Base-by-base conservation (phyloP, 2,888 invertebrate genomes). In the Stegophylla sp. region DNA sequence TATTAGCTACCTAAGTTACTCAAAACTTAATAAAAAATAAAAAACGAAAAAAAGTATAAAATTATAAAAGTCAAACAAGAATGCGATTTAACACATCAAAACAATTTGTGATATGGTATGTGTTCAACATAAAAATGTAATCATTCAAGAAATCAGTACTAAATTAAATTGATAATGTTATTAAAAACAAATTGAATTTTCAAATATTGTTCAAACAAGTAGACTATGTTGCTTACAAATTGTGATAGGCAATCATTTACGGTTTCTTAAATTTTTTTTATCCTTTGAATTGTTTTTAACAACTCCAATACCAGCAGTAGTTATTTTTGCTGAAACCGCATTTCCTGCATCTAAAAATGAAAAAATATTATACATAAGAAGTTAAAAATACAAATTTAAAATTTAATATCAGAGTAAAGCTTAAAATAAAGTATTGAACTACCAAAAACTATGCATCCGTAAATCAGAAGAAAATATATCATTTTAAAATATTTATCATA, bases 291-390 rank as follows among this genome's bases (percentile, higher is more conserved):
- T 79, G 13, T 34, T 82, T 69, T 82, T 83, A 15, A 79, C 82
- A 26, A 82, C 59, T 81, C 82, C 77, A 74, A 82, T 82, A 64
- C 82, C 83, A 61, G 83, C 83, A 45, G 83, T 83, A 15, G 83
- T 82, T 63, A 83, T 83, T 83, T 83, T 83, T 15, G 83, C 83
- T 26, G 83, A 59, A n/a, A 83, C 83, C n/a, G 83, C 83, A 64
- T 82, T 82, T 34, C 83, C 83, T 26, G 83, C 83, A 81, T 83
- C 83, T 83, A 41, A 82, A 79, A 75, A n/a, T 64, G 3, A 63
- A 34, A 74, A n/a, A n/a, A n/a, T n/a, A n/a, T n/a, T n/a, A n/a
- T n/a, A n/a, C n/a, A n/a, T n/a, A n/a, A n/a, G n/a, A n/a, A n/a
- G n/a, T n/a, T n/a, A n/a, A n/a, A n/a, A n/a, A n/a, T n/a, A n/a